phyloP scores from a whole-genome alignment of 2,888 invertebrate genomes.

The Eurytoma adleriae region DNA sequence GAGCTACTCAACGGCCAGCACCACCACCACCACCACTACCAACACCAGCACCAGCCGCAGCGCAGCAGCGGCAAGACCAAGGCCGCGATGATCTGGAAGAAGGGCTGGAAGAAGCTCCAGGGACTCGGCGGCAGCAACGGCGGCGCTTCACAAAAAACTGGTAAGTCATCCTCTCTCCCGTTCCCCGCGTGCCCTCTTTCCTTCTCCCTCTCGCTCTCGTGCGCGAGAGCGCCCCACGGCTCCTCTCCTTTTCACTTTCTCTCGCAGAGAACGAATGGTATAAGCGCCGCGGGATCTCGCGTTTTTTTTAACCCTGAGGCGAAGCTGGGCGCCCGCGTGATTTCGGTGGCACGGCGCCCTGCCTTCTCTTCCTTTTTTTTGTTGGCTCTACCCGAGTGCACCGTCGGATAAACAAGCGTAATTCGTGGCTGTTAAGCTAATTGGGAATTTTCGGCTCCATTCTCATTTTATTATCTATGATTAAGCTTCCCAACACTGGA shows the following conservation, averaged over 20 bases:
- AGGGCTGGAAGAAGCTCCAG: slow-evolving; percentile 86
- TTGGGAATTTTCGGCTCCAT: slow-evolving; percentile 3
- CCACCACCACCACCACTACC: slow-evolving; percentile 25
- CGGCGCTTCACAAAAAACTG: slow-evolving; percentile 83
- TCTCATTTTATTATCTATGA: no score
- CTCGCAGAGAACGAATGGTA: background rate
- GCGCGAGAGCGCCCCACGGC: background rate
- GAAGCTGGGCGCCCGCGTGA: background rate
- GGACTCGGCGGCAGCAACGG: slow-evolving; percentile 82
- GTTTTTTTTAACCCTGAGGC: background rate
- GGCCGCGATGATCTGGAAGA: slow-evolving; percentile 73
- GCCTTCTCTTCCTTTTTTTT: background rate
- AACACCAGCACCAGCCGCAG: slow-evolving; percentile 57
- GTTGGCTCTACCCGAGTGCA: background rate
- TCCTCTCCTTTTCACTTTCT: background rate
- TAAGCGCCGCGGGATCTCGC: background rate
- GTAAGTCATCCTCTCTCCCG: slow-evolving; percentile 76
- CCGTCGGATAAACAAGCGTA: slow-evolving; percentile 7
- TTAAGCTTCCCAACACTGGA: no score
- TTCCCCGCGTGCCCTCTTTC: background rate
- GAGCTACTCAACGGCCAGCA: slow-evolving; percentile 57
- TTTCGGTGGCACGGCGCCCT: slow-evolving; percentile 3
- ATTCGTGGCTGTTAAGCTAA: slow-evolving; percentile 1
- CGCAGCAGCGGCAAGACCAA: slow-evolving; percentile 66
- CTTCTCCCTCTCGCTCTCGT: background rate